A percentile compares a stretch with the other conserved stretches of the same genome.
Evolutionary conservation across 2,888 invertebrate species (phyloP).

Genomic region (Andrena bucephala): DNA sequence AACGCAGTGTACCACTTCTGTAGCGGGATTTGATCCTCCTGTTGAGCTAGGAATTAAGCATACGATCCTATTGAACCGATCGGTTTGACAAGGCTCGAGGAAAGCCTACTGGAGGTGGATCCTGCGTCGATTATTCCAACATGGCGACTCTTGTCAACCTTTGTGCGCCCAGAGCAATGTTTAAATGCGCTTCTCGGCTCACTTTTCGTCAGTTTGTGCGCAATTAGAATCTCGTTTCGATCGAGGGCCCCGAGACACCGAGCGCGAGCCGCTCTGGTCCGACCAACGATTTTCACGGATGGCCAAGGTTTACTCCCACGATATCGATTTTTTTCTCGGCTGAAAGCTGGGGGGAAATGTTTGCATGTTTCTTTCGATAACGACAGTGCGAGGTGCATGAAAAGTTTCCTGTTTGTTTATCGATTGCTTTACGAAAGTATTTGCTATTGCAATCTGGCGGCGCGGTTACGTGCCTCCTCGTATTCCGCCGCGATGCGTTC

Average conservation of each 20-base stretch:
- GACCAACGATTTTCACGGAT: background rate
- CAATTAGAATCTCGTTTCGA: background rate
- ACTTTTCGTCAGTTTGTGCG: background rate
- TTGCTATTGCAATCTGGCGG: background rate
- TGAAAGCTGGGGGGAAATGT: background rate
- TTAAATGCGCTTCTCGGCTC: conserved; percentile 28
- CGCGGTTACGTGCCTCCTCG: background rate
- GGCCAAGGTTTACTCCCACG: background rate
- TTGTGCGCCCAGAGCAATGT: conserved; percentile 40
- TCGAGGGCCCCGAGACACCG: background rate
- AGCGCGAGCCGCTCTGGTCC: background rate
- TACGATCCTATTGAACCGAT: background rate
- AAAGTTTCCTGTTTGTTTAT: background rate
- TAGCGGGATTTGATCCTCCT: background rate
- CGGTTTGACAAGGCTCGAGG: background rate
- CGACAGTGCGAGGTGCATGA: background rate
- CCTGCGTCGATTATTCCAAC: conserved; percentile 67
- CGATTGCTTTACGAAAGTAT: background rate
- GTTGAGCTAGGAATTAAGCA: background rate
- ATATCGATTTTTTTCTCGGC: conserved; percentile 40
- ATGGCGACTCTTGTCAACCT: conserved; percentile 71
- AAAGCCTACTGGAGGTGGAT: conserved; percentile 25
- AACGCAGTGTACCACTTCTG: background rate
- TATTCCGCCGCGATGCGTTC: background rate
- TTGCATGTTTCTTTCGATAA: conserved; percentile 24